Evolutionary conservation across 2,797 vertebrate species (phyloP), one percentile per base, ranked within the genome.

Genomic region (Labeo calbasu): DNA sequence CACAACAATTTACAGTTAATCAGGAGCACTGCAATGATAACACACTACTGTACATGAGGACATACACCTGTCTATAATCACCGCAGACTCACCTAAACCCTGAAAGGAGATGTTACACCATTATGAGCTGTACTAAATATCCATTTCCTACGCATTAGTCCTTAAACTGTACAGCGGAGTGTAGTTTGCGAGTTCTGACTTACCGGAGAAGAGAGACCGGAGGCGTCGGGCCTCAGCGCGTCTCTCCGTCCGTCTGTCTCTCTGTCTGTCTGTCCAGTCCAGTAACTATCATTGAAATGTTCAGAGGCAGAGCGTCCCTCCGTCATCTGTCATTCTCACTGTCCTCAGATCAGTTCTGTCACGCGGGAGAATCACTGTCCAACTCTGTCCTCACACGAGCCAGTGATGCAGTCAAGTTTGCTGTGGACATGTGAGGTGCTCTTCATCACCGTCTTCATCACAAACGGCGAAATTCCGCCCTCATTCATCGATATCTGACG

Each of bases 181-280:
- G 32, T 28, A 63, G 61, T 63, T 63, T 25, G 59, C 19, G n/a
- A 65, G 61, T 1, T 32, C 61, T 46, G 25, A 61, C 86, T 88
- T 88, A 88, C 85, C 87, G 50, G 72, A 63, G 87, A 81, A 85
- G 40, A 72, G n/a, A 61, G 77, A 88, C 82, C 72, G 76, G 77
- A 86, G 85, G 76, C 82, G 81, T 81, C 85, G 77, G 87, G 72
- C 77, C 80, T 85, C 77, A 72, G 79, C 73, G 48, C 40, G 61
- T 61, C 43, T 53, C 53, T 79, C 79, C 21, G 43, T 79, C 46
- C 63, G 69, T 68, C 46, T 53, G 19, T 75, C 23, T 73, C 25
- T 83, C 59, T 25, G 61, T 46, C 68, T 79, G 46, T 53, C 25
- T 70, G 48, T 69, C 57, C 66, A 65, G 23, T 61, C 78, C 51